Percentiles rank a stretch among this genome's conserved stretches.
Evolutionary conservation across 1,140 invertebrate species (phyloP).

Genomic region (Anadara kagoshimensis): DNA sequence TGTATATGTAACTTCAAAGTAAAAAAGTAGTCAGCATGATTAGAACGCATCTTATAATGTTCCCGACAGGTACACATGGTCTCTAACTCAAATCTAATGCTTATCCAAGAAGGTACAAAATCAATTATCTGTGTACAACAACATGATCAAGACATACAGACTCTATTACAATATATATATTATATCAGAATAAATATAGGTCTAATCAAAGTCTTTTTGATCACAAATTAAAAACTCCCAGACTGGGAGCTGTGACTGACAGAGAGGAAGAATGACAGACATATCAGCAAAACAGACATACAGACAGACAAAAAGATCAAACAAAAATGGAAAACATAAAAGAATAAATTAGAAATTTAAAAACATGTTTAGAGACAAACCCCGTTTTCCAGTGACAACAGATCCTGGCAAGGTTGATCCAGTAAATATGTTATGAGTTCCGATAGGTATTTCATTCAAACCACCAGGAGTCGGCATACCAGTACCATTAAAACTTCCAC

Average conservation of each 20-base stretch:
- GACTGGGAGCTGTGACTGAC: background rate
- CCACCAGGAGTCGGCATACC: conserved; percentile 33
- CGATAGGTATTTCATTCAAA: conserved; percentile 50
- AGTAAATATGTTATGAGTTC: conserved; percentile 48
- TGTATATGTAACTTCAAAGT: no score
- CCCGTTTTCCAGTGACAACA: conserved; percentile 26
- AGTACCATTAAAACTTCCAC: background rate
- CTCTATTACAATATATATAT: background rate
- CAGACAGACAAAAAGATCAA: no score
- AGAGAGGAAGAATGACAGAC: no score
- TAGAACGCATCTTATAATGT: no score
- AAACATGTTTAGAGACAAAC: conserved; percentile 11
- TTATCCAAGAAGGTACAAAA: no score
- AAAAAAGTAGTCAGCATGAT: no score
- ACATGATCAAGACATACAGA: background rate
- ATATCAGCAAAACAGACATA: no score
- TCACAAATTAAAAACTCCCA: background rate
- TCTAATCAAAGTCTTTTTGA: background rate
- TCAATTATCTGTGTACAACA: no score
- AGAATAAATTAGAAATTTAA: background rate
- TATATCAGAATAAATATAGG: no score
- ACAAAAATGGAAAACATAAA: no score
- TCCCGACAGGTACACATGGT: no score
- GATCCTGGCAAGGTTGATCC: conserved; percentile 40
- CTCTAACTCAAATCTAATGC: no score